phyloP scores from a whole-genome alignment of 2,113 vertebrate genomes.

The Podilymbus podiceps region DNA sequence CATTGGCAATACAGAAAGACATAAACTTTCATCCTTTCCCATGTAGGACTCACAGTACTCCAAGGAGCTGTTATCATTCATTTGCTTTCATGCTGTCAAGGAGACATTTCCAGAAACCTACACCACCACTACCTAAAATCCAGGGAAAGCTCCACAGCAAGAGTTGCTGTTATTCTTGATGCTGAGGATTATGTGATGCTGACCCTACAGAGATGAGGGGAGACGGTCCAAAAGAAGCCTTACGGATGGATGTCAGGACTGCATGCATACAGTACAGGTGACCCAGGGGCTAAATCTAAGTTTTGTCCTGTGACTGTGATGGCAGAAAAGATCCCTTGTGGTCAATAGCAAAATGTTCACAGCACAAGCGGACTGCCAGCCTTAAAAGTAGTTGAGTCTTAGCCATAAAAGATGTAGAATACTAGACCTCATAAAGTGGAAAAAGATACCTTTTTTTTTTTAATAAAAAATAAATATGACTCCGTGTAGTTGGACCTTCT shows the following conservation, averaged over 20 bases:
- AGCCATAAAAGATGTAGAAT: not conserved
- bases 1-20: not conserved
- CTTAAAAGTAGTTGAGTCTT: not conserved
- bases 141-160: not conserved
- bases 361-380: not conserved
- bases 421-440: not conserved
- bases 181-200: not conserved
- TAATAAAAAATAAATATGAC: not conserved
- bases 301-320: not conserved
- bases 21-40: not conserved
- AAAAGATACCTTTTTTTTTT: not conserved
- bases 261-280: not conserved
- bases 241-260: not conserved
- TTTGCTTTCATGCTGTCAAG: not conserved
- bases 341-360: not conserved
- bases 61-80: not conserved
- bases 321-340: not conserved
- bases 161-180: not conserved
- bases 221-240: not conserved
- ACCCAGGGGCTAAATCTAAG: not conserved
- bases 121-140: not conserved
- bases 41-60: not conserved
- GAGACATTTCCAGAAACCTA: not conserved
- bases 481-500: not conserved
- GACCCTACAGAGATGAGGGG: not conserved